phyloP scores from a whole-genome alignment of 2,797 vertebrate species.

The Hylomyscus alleni region DNA sequence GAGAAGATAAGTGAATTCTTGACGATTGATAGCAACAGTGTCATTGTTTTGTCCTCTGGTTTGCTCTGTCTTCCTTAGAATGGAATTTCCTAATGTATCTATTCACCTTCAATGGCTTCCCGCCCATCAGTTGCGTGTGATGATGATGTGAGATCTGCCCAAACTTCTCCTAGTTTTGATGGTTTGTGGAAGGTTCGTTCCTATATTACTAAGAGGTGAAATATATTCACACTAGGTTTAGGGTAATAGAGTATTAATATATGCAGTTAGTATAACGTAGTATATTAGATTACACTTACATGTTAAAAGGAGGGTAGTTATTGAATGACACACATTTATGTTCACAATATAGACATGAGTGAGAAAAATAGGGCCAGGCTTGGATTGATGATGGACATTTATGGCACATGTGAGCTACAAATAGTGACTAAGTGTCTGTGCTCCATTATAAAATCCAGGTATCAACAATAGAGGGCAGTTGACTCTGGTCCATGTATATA shows the following conservation, averaged over 20 bases:
- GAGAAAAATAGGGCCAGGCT: too few relatives aligned
- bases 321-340: too few relatives aligned
- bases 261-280: background rate
- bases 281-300: background rate
- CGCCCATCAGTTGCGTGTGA: background rate
- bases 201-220: background rate
- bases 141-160: background rate
- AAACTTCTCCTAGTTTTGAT: background rate
- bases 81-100: background rate
- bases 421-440: background rate
- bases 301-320: background rate
- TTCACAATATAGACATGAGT: background rate
- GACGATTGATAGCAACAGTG: accelerated
- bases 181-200: background rate
- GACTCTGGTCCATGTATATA: too few relatives aligned
- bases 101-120: background rate
- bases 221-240: background rate
- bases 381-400: background rate
- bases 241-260: background rate
- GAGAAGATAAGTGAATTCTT: background rate
- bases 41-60: background rate
- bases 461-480: too few relatives aligned
- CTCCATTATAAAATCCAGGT: background rate
- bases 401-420: background rate
- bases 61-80: background rate